Percentiles rank a stretch among this genome's conserved stretches.
Conservation (phyloP, 2,888 invertebrate species). For the Azorinus chamasolen region DNA sequence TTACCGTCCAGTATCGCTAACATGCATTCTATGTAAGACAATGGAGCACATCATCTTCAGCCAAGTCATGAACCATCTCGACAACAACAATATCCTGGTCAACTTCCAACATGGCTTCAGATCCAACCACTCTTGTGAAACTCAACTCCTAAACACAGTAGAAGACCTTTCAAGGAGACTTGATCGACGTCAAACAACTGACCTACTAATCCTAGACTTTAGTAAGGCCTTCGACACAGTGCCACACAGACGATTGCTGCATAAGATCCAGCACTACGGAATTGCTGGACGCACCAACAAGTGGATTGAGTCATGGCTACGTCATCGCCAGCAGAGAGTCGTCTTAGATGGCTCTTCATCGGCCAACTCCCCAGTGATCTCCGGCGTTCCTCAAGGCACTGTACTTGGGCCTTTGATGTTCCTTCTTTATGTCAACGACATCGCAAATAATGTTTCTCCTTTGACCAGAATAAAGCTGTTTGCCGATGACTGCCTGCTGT, state of each 20-base stretch:
- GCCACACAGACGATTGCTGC: slow-evolving; percentile 17
- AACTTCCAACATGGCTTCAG: slow-evolving; percentile 35
- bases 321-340: too few relatives aligned
- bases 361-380: slow-evolving; percentile 16
- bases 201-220: slow-evolving; percentile 24
- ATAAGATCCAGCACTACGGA: slow-evolving; percentile 24
- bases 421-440: slow-evolving; percentile 13
- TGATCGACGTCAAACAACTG: slow-evolving; percentile 14
- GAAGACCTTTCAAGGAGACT: slow-evolving; percentile 9
- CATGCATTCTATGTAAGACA: slow-evolving; percentile 18
- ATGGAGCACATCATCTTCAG: slow-evolving; percentile 22
- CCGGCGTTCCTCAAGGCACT: slow-evolving; percentile 31
- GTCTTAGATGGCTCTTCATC: slow-evolving; percentile 28
- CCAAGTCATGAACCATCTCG: slow-evolving; percentile 22
- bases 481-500: slow-evolving; percentile 12
- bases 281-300: too few relatives aligned
- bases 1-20: slow-evolving; percentile 31
- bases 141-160: slow-evolving; percentile 12
- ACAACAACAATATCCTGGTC: slow-evolving; percentile 11
- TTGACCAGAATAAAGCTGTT: slow-evolving; percentile 14
- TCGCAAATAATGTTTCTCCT: slow-evolving; percentile 19
- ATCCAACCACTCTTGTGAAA: slow-evolving; percentile 34
- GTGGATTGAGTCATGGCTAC: too few relatives aligned
- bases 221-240: slow-evolving; percentile 35
- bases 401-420: slow-evolving; percentile 28